Evolutionary conservation across 2,113 vertebrate genomes (phyloP).

Genomic region (Peromyscus polionotus): DNA sequence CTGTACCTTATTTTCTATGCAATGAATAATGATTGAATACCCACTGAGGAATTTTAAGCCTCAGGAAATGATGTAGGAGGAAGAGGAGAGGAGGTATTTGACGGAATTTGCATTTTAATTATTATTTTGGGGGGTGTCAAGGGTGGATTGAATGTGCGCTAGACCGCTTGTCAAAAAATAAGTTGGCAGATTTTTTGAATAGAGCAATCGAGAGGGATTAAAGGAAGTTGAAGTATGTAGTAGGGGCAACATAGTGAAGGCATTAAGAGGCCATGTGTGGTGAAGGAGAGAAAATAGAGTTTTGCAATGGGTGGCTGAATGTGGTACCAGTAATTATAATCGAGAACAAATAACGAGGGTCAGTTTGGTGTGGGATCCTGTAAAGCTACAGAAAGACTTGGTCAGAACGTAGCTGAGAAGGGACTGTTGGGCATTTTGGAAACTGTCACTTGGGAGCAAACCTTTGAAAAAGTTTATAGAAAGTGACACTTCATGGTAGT

Average conservation of each 20-base stretch:
- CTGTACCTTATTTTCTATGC: not conserved
- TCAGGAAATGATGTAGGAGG: not conserved
- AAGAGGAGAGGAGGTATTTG: not conserved
- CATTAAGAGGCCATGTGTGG: not conserved
- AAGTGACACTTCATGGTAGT: not conserved
- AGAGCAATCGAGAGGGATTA: not conserved
- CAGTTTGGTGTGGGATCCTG: not conserved
- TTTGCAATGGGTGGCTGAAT: not conserved
- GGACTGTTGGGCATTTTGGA: not conserved
- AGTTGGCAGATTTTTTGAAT: not conserved
- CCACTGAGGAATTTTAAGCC: not conserved
- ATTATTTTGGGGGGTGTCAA: not conserved
- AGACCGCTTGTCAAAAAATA: not conserved
- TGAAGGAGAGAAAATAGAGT: not conserved
- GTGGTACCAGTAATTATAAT: not conserved
- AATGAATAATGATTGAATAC: not conserved
- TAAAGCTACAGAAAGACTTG: not conserved
- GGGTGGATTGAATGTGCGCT: not conserved
- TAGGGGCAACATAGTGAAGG: not conserved
- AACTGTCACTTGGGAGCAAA: constrained; percentile 22
- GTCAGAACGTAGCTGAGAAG: not conserved
- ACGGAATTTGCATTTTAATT: not conserved
- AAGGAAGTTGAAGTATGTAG: not conserved
- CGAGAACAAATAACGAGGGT: not conserved
- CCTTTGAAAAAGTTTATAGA: constrained; percentile 37